Base-by-base conservation (phyloP, 2,113 vertebrate species). In the Eupsittula cactorum region DNA sequence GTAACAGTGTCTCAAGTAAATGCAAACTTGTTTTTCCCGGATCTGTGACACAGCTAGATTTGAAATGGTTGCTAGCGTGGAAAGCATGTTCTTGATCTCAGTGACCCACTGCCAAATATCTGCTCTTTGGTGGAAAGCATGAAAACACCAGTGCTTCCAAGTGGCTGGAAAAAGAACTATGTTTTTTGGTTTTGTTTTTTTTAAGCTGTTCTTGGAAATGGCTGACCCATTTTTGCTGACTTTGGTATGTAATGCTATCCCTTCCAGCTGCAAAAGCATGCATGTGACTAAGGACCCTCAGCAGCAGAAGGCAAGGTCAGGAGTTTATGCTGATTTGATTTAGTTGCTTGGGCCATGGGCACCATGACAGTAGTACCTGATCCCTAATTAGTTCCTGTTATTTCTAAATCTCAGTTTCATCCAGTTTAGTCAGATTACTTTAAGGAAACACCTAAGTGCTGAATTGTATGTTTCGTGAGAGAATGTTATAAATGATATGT, bases 181-280 rank as follows among this genome's bases (percentile, higher is more conserved):
- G 7, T 11, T 8, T 50, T 49, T 37, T 42, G 42, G 42, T 9
- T 37, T 37, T 8, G 2, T 53, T 62, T 14, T 5, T 13, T 14
- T 9, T 11, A 37, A 82, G 41, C 33, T 60, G 17, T 93, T 95
- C 83, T 95, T 95, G 83, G 86, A 95, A 93, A 84, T 63, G 65
- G 24, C 83, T 47, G 80, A 71, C 60, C 86, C 65, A 16, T 86
- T 95, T 97, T 92, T 95, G 86, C 92, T 95, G 83, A 79, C 83
- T 86, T 86, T 57, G 65, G 42, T 92, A 55, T 92, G 86, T 81
- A 87, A 76, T 52, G 52, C 47, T 84, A 52, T 92, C 39, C 69
- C 62, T 86, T 78, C 57, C 91, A 89, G 81, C 65, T 91, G 91
- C 69, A 73, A 29, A 91, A 92, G 69, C 71, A 11, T 52, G 62